These are phyloP conservation scores for Cryptocephalus primarius DNA, from an alignment of 2,888 invertebrate species.

Conservation along the genomic window DNA sequence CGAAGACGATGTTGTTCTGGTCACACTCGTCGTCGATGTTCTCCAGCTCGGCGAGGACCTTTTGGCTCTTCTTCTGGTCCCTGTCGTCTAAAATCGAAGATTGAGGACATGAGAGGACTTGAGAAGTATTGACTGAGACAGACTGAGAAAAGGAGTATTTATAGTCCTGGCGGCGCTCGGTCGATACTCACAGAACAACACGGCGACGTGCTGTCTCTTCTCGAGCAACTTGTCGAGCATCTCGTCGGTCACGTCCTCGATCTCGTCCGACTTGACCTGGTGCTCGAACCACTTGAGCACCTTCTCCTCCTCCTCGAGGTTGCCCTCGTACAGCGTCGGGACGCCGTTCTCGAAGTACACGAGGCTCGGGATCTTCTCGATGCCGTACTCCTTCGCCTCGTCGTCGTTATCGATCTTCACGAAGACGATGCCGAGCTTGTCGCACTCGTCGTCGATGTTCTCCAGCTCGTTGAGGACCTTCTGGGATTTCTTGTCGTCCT, in stretches of 20 bases:
- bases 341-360: conserved; percentile 71
- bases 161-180: too few relatives aligned
- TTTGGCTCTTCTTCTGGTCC: conserved; percentile 82
- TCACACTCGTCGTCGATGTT: conserved; percentile 92
- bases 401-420: conserved; percentile 87
- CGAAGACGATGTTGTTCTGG: conserved; percentile 82
- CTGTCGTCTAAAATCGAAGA: conserved; percentile 62
- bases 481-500: conserved; percentile 79
- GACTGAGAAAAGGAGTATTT: too few relatives aligned
- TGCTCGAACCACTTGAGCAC: conserved; percentile 77
- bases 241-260: conserved; percentile 89
- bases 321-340: conserved; percentile 68
- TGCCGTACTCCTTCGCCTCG: conserved; percentile 84
- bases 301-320: conserved; percentile 81
- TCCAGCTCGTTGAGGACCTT: conserved; percentile 78
- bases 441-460: conserved; percentile 90
- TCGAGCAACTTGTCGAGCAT: conserved; percentile 84
- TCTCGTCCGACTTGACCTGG: conserved; percentile 79
- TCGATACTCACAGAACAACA: conserved; percentile 88
- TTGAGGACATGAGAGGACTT: too few relatives aligned
- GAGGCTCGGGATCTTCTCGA: conserved; percentile 75
- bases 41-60: conserved; percentile 72
- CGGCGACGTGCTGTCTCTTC: conserved; percentile 81
- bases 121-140: too few relatives aligned
- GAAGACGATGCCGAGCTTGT: conserved; percentile 77